phyloP scores from a whole-genome alignment of 2,113 vertebrate species.

The Numida meleagris region DNA sequence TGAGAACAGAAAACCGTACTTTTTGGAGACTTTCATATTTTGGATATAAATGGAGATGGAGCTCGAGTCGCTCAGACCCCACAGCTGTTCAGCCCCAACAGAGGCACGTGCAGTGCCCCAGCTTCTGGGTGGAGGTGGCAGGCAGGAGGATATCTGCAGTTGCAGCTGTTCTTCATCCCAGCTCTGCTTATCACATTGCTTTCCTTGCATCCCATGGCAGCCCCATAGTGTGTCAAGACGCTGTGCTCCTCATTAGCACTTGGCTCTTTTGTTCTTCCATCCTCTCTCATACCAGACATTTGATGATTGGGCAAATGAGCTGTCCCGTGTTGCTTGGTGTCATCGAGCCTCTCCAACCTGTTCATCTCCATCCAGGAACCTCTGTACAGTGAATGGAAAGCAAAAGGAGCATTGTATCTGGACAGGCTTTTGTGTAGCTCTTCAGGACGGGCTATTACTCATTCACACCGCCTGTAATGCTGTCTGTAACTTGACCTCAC shows the following conservation, averaged over 20 bases:
- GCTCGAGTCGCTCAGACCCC: no score
- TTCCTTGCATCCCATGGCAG: not conserved
- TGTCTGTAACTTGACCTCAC: not conserved
- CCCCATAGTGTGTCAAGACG: not conserved
- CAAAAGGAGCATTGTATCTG: not conserved
- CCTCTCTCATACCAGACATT: not conserved
- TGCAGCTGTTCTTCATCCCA: not conserved
- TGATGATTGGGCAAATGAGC: not conserved
- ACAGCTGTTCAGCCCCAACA: not conserved
- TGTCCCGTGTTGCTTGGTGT: not conserved
- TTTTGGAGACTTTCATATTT: not conserved
- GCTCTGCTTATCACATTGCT: not conserved
- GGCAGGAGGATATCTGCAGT: not conserved
- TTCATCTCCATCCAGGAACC: not conserved
- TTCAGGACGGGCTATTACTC: not conserved
- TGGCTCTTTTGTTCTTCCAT: not conserved
- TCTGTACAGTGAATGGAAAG: not conserved
- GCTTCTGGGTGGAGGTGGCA: not conserved
- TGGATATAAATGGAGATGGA: not conserved
- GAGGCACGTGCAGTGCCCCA: not conserved
- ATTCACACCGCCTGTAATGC: not conserved
- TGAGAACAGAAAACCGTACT: no score
- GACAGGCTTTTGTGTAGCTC: not conserved
- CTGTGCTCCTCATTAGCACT: not conserved
- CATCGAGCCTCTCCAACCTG: not conserved